Base-by-base conservation (phyloP, 2,888 invertebrate species). In the Spatulosminthurus flaviceps region DNA sequence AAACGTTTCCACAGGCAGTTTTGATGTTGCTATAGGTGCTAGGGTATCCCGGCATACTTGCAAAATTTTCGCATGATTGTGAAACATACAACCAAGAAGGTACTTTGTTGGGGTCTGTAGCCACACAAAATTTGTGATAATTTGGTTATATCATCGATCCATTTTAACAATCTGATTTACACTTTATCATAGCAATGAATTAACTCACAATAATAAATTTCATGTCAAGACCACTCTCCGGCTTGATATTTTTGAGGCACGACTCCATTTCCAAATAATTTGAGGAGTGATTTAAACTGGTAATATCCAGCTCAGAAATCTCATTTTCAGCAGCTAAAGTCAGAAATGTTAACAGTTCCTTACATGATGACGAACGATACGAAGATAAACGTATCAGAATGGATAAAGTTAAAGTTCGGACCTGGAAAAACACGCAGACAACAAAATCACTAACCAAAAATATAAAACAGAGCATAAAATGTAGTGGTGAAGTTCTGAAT, bases 41-140 rank as follows among this genome's bases (percentile, higher is more conserved):
- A 75, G n/a, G 7, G 34, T 13, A 64, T 75, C 75, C 4, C 75
- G 28, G 19, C 29, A 60, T 4, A 22, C 64, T 34, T 64, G 61
- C 75, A 75, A 60, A 4, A 78, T 78, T 60, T 51, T 78, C 19
- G 71, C 42, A 64, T 70, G 28, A 61, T 78, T 78, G 61, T 78
- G 61, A 41, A 78, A 78, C 26, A 72, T n/a, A 16, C 29, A n/a
- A 28, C 77, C 69, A 21, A 70, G 21, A 1, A 60, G 19, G 34
- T 77, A 77, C 70, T 70, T 43, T 22, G 60, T 24, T 11, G 70
- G 60, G 0, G 69, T 60, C 77, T 77, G 61, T 0, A 70, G n/a
- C 69, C 41, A n/a, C 7, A 29, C 34, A 69, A 69, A 26, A 29
- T n/a, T n/a, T n/a, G n/a, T n/a, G n/a, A n/a, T n/a, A n/a, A n/a